phyloP scores from a whole-genome alignment of 1,140 invertebrate genomes.

The Trypoxylus dichotomus region DNA sequence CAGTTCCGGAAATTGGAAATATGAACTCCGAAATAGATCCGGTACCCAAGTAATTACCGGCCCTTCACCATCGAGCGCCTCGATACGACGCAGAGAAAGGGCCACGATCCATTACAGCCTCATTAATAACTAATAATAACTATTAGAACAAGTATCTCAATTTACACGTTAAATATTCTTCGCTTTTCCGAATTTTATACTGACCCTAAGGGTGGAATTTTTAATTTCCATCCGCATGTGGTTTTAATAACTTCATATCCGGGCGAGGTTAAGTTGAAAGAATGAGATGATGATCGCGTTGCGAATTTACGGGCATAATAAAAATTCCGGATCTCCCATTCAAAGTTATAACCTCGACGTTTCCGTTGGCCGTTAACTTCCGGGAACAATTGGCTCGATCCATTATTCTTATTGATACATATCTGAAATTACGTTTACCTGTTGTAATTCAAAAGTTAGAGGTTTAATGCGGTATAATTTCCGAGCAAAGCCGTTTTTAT shows the following conservation, averaged over 20 bases:
- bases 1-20: constrained; percentile 22
- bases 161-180: too few relatives aligned
- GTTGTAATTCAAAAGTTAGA: background rate
- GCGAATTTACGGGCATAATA: background rate
- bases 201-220: background rate
- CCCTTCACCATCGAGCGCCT: background rate
- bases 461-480: background rate
- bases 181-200: too few relatives aligned
- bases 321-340: background rate
- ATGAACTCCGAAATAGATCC: constrained; percentile 9
- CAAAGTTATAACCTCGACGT: background rate
- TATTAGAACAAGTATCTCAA: too few relatives aligned
- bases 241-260: background rate
- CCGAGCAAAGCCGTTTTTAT: too few relatives aligned
- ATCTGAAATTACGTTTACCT: background rate
- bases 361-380: background rate
- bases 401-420: constrained; percentile 4
- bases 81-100: too few relatives aligned
- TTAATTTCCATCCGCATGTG: background rate
- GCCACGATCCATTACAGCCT: too few relatives aligned
- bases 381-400: background rate
- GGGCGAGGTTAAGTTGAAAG: background rate
- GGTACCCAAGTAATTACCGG: constrained; percentile 8
- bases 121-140: too few relatives aligned
- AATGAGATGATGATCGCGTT: background rate